Conservation (phyloP, 2,797 vertebrate species). For the Urosaurus nigricauda region DNA sequence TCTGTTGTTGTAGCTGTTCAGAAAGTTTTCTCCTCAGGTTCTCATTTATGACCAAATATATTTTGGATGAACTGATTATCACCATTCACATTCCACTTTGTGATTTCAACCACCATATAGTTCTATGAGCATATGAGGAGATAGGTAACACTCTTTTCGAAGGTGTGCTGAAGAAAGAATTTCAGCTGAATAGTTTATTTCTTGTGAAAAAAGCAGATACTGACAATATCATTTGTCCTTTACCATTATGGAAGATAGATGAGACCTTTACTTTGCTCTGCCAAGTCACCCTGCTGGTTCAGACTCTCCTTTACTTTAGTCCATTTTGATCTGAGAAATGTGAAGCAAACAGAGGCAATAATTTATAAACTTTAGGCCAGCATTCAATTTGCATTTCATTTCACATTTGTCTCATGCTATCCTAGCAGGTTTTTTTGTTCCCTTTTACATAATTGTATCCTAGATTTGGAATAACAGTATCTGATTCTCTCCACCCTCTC, state of each 20-base stretch:
- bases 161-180: background rate
- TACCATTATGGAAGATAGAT: background rate
- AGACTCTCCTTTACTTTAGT: background rate
- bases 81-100: slow-evolving; percentile 13
- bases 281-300: background rate
- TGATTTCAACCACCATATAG: background rate
- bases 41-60: slow-evolving; percentile 15
- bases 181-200: background rate
- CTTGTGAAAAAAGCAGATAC: background rate
- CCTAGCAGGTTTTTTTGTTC: background rate
- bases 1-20: background rate
- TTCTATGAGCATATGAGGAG: background rate
- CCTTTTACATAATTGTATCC: background rate
- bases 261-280: background rate
- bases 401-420: background rate
- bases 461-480: background rate
- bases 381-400: background rate
- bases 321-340: background rate
- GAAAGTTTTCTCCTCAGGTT: background rate
- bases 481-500: too few relatives aligned
- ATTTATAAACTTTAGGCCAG: background rate
- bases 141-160: background rate
- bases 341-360: background rate
- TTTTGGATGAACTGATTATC: background rate
- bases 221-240: background rate